These are phyloP conservation scores for Cathartes aura DNA, from an alignment of 2,113 vertebrate species.

Conservation along the genomic window DNA sequence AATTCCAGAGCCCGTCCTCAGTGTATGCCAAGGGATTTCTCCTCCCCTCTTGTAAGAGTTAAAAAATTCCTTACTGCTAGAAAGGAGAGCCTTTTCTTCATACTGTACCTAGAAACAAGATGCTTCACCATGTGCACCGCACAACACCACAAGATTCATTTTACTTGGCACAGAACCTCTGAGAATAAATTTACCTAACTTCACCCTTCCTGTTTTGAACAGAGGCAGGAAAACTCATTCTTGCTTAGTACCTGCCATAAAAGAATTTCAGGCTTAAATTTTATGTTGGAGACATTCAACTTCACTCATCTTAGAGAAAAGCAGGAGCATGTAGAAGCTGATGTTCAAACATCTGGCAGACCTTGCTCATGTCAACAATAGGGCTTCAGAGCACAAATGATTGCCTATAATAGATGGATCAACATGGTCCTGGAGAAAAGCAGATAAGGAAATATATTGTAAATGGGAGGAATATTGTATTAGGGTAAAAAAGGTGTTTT, in stretches of 20 bases:
- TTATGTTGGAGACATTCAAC: background rate
- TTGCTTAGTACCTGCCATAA: background rate
- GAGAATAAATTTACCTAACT: background rate
- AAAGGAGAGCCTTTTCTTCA: background rate
- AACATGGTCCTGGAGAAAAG: background rate
- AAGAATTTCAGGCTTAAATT: background rate
- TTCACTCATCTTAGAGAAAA: background rate
- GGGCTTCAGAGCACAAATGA: background rate
- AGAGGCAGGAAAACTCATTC: background rate
- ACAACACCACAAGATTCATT: background rate
- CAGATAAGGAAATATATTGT: background rate
- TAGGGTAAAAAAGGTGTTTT: background rate
- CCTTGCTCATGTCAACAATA: background rate
- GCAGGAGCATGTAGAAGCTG: background rate
- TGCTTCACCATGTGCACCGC: background rate
- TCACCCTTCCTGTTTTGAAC: background rate
- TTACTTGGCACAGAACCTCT: background rate
- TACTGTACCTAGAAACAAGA: background rate
- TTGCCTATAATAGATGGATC: background rate
- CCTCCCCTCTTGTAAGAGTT: background rate
- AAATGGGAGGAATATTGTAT: background rate
- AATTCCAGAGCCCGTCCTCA: background rate
- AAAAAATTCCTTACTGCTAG: background rate
- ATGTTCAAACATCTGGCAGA: background rate
- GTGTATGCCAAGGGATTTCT: background rate